These are phyloP conservation scores for Heteronetta atricapilla DNA, from an alignment of 2,113 vertebrate species.

Conservation along the genomic window DNA sequence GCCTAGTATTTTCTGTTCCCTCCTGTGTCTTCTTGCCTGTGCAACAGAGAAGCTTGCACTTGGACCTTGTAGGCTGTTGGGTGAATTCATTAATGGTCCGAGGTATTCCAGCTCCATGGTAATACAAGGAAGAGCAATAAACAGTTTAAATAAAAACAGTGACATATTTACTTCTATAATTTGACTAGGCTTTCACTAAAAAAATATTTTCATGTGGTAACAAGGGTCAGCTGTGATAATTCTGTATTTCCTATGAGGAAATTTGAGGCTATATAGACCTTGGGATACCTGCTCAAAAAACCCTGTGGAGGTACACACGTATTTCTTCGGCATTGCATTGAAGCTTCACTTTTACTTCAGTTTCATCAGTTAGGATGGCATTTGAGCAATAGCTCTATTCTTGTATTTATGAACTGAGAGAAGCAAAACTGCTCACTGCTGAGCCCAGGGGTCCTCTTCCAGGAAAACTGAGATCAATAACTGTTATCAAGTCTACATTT, in stretches of 20 bases:
- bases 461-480: conserved; percentile 57
- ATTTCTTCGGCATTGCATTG: background rate
- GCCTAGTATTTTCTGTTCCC: background rate
- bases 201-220: conserved; percentile 18
- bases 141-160: background rate
- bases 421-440: conserved; percentile 14
- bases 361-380: background rate
- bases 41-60: background rate
- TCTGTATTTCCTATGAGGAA: background rate
- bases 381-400: conserved; percentile 47
- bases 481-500: conserved; percentile 50
- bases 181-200: background rate
- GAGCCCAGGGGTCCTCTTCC: conserved; percentile 51
- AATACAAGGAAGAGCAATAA: background rate
- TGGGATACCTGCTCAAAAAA: background rate
- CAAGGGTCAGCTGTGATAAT: background rate
- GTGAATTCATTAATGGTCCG: background rate
- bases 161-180: background rate
- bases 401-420: conserved; percentile 58
- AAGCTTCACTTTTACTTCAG: background rate
- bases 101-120: background rate
- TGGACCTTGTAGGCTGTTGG: background rate
- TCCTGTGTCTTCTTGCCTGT: background rate
- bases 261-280: background rate
- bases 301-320: conserved; percentile 11